A percentile compares a stretch with the other conserved stretches of the same genome.
These are phyloP conservation scores for Drosophila meridiana DNA, from an alignment of 2,888 invertebrate species.

Conservation along the genomic window DNA sequence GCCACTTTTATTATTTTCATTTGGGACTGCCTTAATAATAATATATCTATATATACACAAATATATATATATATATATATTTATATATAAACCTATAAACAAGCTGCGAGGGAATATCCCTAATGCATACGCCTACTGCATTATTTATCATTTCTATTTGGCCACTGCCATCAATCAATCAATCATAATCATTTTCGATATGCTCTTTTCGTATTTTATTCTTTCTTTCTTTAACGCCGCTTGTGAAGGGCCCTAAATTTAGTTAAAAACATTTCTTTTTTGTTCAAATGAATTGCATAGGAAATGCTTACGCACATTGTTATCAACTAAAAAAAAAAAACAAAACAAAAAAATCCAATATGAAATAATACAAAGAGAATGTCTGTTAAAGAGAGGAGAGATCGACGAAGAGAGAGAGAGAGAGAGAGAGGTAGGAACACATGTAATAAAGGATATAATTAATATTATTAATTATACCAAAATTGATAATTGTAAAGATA, in stretches of 20 bases:
- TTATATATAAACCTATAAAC: constrained; percentile 8
- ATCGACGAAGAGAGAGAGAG: not conserved
- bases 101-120: constrained; percentile 1
- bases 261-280: constrained; percentile 35
- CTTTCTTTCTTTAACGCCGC: constrained; percentile 31
- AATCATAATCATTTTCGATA: not conserved
- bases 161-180: constrained; percentile 51
- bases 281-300: constrained; percentile 42
- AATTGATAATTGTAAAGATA: constrained; percentile 74
- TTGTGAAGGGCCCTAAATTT: constrained; percentile 52
- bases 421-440: constrained; percentile 46
- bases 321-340: constrained; percentile 57
- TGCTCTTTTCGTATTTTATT: constrained; percentile 3
- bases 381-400: constrained; percentile 58
- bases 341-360: constrained; percentile 9
- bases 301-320: constrained; percentile 77
- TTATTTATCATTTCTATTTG: constrained; percentile 43
- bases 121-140: constrained; percentile 30
- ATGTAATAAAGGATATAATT: constrained; percentile 61
- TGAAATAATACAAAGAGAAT: constrained; percentile 44
- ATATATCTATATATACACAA: constrained; percentile 20
- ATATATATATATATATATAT: constrained; percentile 7
- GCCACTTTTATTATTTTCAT: constrained; percentile 41
- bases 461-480: constrained; percentile 76
- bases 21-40: constrained; percentile 52